Conservation (phyloP, 2,797 vertebrate genomes). For the Coregonus sp. region DNA sequence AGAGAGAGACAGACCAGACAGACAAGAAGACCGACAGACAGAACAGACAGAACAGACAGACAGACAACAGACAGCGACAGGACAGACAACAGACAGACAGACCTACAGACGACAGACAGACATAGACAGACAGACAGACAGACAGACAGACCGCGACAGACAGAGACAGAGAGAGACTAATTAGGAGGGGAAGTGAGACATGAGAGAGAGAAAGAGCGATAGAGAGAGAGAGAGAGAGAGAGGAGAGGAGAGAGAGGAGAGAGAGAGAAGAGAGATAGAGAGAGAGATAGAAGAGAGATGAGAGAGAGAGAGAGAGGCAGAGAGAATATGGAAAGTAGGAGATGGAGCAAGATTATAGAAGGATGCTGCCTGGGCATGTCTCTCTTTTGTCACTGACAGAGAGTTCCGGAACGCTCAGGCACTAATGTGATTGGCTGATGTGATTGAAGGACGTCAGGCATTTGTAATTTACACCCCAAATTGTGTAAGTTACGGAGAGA, state of each 20-base stretch:
- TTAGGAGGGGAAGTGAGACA: no score
- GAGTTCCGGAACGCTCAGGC: neutral
- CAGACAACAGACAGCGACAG: no score
- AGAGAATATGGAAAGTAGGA: neutral
- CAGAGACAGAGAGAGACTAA: neutral
- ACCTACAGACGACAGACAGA: neutral
- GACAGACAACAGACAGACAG: no score
- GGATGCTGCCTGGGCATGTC: neutral
- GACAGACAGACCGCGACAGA: constrained; percentile 38
- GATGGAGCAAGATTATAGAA: neutral
- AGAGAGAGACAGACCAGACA: no score
- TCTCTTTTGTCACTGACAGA: neutral
- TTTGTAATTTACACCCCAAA: constrained; percentile 46
- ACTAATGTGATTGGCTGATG: constrained; percentile 38
- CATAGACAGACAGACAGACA: constrained; percentile 22
- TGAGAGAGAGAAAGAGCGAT: neutral
- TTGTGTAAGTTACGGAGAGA: constrained; percentile 38
- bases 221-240: neutral
- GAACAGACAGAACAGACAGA: no score
- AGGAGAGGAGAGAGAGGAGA: neutral
- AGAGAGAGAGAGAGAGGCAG: no score
- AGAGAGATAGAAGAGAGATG: neutral
- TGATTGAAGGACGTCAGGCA: constrained; percentile 34
- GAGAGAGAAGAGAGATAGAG: constrained; percentile 15
- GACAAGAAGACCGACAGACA: no score